Percentiles rank a stretch among this genome's conserved stretches.
phyloP scores from a whole-genome alignment of 2,113 vertebrate genomes.

The Tragelaphus imberbis region DNA sequence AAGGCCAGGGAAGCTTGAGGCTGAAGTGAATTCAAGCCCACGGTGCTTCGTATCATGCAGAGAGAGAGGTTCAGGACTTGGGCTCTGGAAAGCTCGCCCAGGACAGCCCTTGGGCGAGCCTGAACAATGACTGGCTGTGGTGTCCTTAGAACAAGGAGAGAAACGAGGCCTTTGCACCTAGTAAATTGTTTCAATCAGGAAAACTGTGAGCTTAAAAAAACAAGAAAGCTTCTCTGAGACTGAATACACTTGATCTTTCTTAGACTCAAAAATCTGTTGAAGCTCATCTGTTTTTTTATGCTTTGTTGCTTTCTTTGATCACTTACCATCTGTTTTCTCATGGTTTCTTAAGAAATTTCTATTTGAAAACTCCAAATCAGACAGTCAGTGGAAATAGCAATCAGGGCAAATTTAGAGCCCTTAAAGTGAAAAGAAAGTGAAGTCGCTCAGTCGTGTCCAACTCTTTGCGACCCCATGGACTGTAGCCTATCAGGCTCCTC shows the following conservation, averaged over 20 bases:
- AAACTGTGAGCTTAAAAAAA: neutral
- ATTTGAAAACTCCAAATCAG: conserved; percentile 33
- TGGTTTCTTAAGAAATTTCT: conserved; percentile 38
- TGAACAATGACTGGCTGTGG: neutral
- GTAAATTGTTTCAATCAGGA: conserved; percentile 25
- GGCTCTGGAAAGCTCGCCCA: neutral
- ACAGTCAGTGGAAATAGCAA: neutral
- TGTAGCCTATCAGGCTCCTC: too few relatives aligned
- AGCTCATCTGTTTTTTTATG: conserved; percentile 47
- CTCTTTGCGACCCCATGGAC: too few relatives aligned
- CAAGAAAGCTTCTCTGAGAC: neutral
- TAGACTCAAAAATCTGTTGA: conserved; percentile 28
- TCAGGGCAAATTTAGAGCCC: neutral
- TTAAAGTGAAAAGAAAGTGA: neutral
- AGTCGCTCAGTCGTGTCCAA: too few relatives aligned
- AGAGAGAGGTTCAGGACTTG: neutral
- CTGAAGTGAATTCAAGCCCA: neutral
- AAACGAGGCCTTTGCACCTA: neutral
- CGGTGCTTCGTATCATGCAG: neutral
- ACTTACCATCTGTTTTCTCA: conserved; percentile 59
- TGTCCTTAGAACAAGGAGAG: neutral
- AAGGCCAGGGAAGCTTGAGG: neutral
- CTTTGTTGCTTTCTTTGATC: conserved; percentile 55
- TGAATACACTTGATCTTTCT: conserved; percentile 25
- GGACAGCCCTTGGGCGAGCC: neutral